phyloP scores from a whole-genome alignment of 2,113 vertebrate species.

The Pleuronectes platessa region DNA sequence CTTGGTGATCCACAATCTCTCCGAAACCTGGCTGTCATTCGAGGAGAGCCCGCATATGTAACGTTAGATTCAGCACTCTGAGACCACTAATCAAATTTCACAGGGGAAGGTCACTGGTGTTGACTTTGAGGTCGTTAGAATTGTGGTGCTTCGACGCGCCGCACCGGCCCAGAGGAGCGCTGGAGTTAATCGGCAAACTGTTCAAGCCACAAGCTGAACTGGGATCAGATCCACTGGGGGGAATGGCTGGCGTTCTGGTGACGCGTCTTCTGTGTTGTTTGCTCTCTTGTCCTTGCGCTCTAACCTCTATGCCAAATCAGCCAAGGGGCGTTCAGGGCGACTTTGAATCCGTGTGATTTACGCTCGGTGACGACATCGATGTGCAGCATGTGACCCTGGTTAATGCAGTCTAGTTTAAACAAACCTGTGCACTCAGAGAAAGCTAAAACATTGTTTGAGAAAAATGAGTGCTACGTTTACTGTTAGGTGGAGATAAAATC shows the following conservation, averaged over 20 bases:
- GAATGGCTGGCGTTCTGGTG: slow-evolving; percentile 42
- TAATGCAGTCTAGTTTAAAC: slow-evolving; percentile 75
- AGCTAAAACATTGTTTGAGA: slow-evolving; percentile 41
- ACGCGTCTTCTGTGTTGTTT: slow-evolving; percentile 38
- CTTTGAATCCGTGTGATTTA: slow-evolving; percentile 35
- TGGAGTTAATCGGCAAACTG: slow-evolving; percentile 39
- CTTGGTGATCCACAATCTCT: not conserved
- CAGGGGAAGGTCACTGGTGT: slow-evolving; percentile 75
- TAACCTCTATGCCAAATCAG: slow-evolving; percentile 57
- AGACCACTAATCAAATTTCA: slow-evolving; percentile 78
- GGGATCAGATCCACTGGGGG: slow-evolving; percentile 69
- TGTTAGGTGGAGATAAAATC: slow-evolving; percentile 64
- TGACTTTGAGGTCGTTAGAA: slow-evolving; percentile 69
- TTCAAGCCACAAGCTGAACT: slow-evolving; percentile 47
- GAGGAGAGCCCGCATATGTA: slow-evolving; percentile 10
- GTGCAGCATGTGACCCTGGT: slow-evolving; percentile 19
- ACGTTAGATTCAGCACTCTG: slow-evolving; percentile 57
- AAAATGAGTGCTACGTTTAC: slow-evolving; percentile 41
- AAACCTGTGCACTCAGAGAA: slow-evolving; percentile 54
- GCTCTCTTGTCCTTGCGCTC: slow-evolving; percentile 45
- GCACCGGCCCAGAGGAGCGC: slow-evolving; percentile 42
- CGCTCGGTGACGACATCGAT: slow-evolving; percentile 39
- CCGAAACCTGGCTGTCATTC: slow-evolving; percentile 10
- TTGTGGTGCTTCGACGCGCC: slow-evolving; percentile 24
- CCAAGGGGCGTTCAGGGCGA: slow-evolving; percentile 51